phyloP scores from a whole-genome alignment of 2,797 vertebrate genomes.

The Alauda arvensis region DNA sequence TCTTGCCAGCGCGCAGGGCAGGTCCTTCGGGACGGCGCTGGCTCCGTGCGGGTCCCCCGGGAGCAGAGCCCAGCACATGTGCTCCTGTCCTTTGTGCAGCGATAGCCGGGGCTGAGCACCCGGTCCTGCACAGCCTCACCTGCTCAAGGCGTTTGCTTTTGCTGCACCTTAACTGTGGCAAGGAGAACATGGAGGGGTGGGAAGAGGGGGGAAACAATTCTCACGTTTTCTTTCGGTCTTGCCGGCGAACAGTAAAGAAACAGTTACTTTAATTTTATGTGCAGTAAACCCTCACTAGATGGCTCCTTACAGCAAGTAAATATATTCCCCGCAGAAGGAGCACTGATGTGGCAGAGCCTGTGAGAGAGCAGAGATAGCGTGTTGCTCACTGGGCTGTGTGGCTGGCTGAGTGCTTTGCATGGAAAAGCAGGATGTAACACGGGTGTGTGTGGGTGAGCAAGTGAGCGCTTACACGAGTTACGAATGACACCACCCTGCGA shows the following conservation, averaged over 20 bases:
- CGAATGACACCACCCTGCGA: background rate
- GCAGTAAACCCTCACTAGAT: constrained; percentile 63
- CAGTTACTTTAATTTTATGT: constrained; percentile 3
- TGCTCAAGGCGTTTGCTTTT: background rate
- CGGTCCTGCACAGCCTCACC: background rate
- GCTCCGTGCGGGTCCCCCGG: background rate
- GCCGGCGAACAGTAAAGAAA: background rate
- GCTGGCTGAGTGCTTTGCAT: background rate
- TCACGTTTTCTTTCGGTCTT: background rate
- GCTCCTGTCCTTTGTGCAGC: background rate
- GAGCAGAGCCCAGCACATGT: background rate
- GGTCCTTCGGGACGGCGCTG: background rate
- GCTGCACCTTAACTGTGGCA: background rate
- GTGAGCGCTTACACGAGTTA: background rate
- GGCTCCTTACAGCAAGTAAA: constrained; percentile 61
- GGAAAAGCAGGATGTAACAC: background rate
- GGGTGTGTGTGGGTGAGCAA: background rate
- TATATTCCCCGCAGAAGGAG: background rate
- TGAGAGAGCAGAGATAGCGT: background rate
- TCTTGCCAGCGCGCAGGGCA: background rate
- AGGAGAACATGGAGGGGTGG: background rate
- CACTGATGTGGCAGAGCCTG: background rate
- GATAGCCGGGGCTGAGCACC: background rate
- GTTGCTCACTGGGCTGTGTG: background rate
- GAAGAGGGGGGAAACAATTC: fast-evolving